Evolutionary conservation across 2,888 invertebrate genomes (phyloP), one percentile per base, ranked within the genome.

Genomic region (Heliconius hortense): DNA sequence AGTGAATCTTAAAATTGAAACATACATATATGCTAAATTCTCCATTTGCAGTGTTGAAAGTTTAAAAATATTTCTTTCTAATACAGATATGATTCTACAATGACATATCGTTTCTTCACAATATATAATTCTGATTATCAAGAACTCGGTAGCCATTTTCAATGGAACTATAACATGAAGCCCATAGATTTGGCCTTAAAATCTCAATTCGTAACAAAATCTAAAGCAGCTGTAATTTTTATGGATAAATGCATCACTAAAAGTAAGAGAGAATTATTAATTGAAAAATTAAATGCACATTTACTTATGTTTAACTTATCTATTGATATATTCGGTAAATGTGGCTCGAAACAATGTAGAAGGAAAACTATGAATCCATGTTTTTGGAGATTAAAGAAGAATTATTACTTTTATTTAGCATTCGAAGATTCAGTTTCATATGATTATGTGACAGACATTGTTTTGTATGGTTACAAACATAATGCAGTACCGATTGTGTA

Each of bases 391-490:
- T 72, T 94, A 31, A 94, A 91, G 80, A 90, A 90, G 67, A 90
- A 95, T 73, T 97, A 97, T 85, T 96, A 95, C 84, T 97, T 97
- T 84, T 96, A 96, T 82, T 86, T 97, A 64, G 94, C 95, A 1
- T 95, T 97, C 82, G 97, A 97, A 87, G 96, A 97, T 86, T 96
- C 96, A 18, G 90, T 96, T 77, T 95, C 96, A 80, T 84, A 84
- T 94, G 90, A 90, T 80, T 92, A 82, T 78, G 78, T 91, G 0
- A 90, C 90, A 0, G 80, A 82, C 24, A 78, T 95, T 81, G 95
- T 96, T 79, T 94, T 95, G 84, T 89, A 91, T 80, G 91, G 90
- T 0, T 90, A 93, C 80, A 91, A 95, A 75, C 94, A 95, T 86
- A 93, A 95, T 83, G 93, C 96, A 15, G 90, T 96, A 5, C 96